Evolutionary conservation across 1,140 invertebrate species (phyloP).

Genomic region (Geopemphigus sp.): DNA sequence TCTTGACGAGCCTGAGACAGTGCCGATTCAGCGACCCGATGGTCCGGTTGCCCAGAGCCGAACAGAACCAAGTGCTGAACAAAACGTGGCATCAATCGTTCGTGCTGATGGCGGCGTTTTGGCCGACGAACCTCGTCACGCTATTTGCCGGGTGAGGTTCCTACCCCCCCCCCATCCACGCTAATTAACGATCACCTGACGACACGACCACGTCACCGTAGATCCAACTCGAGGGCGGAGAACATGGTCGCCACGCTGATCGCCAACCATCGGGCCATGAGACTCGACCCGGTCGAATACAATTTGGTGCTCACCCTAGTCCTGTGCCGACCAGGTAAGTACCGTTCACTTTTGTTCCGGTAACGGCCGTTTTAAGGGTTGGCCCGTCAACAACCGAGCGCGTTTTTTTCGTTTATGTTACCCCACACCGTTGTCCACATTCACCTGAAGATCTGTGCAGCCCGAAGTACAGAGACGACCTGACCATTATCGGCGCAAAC

Average conservation of each 20-base stretch:
- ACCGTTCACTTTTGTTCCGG: neutral
- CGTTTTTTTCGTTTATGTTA: neutral
- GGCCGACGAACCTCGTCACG: slow-evolving; percentile 56
- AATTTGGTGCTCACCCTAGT: slow-evolving; percentile 20
- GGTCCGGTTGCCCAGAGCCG: slow-evolving; percentile 55
- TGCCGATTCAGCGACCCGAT: slow-evolving; percentile 61
- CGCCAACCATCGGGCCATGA: slow-evolving; percentile 11
- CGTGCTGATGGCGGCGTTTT: slow-evolving; percentile 62
- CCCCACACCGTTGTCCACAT: neutral
- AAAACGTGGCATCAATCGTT: slow-evolving; percentile 64
- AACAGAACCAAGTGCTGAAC: slow-evolving; percentile 61
- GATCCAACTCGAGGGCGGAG: neutral
- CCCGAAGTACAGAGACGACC: slow-evolving; percentile 4
- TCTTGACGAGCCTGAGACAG: slow-evolving; percentile 59
- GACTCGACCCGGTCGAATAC: slow-evolving; percentile 37
- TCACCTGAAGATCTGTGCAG: neutral
- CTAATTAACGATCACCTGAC: too few species aligned
- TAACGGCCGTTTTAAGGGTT: too few species aligned
- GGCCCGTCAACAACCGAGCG: too few species aligned
- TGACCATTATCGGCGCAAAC: neutral
- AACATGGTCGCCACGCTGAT: slow-evolving; percentile 9
- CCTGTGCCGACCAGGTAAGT: slow-evolving; percentile 26
- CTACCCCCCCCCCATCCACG: too few species aligned
- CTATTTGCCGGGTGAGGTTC: neutral
- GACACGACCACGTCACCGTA: neutral